Evolutionary conservation across 2,113 vertebrate species (phyloP).

Genomic region (Oncorhynchus mykiss): DNA sequence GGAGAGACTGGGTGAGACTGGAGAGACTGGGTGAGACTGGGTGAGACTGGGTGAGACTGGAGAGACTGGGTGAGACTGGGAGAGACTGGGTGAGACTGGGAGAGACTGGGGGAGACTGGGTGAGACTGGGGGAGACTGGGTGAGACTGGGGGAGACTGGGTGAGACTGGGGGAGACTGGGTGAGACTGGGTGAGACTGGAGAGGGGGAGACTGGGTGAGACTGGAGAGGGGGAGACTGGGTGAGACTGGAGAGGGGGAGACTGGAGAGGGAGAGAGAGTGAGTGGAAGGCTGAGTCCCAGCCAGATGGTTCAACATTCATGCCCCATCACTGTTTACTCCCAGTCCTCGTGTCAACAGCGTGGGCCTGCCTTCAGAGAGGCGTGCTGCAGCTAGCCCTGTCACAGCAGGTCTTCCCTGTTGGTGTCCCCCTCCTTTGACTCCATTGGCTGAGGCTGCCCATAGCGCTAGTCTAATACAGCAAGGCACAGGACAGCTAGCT

Average conservation of each 20-base stretch:
- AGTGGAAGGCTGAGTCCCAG: not conserved
- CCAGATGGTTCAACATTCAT: conserved; percentile 1
- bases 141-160: not conserved
- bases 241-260: not conserved
- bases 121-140: too few relatives aligned
- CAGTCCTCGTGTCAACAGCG: not conserved
- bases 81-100: not conserved
- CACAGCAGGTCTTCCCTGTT: not conserved
- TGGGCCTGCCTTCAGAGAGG: conserved; percentile 1
- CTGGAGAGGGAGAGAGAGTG: not conserved
- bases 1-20: too few relatives aligned
- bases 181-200: not conserved
- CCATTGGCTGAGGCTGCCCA: not conserved
- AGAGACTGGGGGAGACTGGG: not conserved
- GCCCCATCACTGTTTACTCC: not conserved
- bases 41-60: not conserved
- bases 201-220: not conserved
- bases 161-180: too few relatives aligned
- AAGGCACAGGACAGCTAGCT: too few relatives aligned
- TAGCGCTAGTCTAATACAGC: too few relatives aligned
- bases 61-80: not conserved
- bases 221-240: not conserved
- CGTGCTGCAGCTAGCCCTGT: not conserved
- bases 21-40: too few relatives aligned
- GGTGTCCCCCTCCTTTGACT: not conserved